Evolutionary conservation across 64 coral and sea anemone species (phyloP).

Genomic region (Montipora foliosa): DNA sequence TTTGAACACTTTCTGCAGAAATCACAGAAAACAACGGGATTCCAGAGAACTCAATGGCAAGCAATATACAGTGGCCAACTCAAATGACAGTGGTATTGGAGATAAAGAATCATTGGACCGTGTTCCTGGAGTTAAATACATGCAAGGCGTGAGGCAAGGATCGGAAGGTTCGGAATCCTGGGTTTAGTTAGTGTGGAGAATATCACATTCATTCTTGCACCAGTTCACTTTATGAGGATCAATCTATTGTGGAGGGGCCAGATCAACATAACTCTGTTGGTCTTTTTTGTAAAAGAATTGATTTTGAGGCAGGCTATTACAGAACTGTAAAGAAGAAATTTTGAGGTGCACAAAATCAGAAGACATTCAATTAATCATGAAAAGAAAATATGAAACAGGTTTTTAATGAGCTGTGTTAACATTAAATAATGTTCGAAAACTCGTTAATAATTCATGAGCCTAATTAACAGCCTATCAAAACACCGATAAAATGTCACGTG

Average conservation of each 20-base stretch:
- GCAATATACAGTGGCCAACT: slow-evolving; percentile 91
- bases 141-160: slow-evolving; percentile 66
- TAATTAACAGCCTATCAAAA: too few relatives aligned
- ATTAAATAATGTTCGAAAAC: too few relatives aligned
- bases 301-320: too few relatives aligned
- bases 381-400: too few relatives aligned
- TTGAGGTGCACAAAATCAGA: too few relatives aligned
- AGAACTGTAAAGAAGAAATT: too few relatives aligned
- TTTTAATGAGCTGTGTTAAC: too few relatives aligned
- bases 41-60: slow-evolving; percentile 76
- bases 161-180: slow-evolving; percentile 98
- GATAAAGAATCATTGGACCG: slow-evolving; percentile 89
- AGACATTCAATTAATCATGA: too few relatives aligned
- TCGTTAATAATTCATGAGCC: too few relatives aligned
- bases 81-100: slow-evolving; percentile 94
- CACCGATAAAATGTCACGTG: too few relatives aligned
- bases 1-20: slow-evolving; percentile 23
- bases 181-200: slow-evolving; percentile 71
- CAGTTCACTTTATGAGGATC: neutral
- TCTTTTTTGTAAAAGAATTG: too few relatives aligned
- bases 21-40: slow-evolving; percentile 73
- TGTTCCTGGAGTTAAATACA: slow-evolving; percentile 72
- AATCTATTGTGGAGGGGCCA: neutral
- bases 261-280: too few relatives aligned
- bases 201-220: neutral